Evolutionary conservation across 2,797 vertebrate genomes (phyloP).

Genomic region (Morelia viridis): DNA sequence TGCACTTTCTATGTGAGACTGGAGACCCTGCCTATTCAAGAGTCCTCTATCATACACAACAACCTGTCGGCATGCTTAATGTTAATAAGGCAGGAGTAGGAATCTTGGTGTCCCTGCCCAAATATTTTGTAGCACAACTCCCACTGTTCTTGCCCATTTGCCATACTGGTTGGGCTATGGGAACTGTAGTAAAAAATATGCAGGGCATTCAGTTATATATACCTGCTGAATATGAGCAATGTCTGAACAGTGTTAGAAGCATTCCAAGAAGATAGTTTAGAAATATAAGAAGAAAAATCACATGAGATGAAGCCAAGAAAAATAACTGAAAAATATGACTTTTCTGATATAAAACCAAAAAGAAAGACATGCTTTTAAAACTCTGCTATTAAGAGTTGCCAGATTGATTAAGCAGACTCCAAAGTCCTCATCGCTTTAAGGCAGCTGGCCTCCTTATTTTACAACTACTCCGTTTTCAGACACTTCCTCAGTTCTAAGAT

Average conservation of each 20-base stretch:
- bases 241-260: not conserved
- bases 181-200: not conserved
- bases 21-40: not conserved
- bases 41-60: not conserved
- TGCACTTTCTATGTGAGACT: not conserved
- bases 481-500: conserved; percentile 1
- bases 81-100: not conserved
- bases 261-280: not conserved
- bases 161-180: not conserved
- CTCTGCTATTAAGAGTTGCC: not conserved
- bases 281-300: not conserved
- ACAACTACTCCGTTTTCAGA: not conserved
- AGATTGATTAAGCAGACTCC: not conserved
- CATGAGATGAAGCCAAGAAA: not conserved
- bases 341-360: not conserved
- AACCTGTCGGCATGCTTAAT: not conserved
- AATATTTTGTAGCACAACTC: not conserved
- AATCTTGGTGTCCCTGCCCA: not conserved
- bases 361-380: not conserved
- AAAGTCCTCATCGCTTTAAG: not conserved
- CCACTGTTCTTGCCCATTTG: not conserved
- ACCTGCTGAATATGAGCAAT: not conserved
- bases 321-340: not conserved
- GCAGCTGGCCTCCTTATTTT: not conserved
- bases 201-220: not conserved